Evolutionary conservation across 2,888 invertebrate genomes (phyloP).

Genomic region (Gryllus longicercus): DNA sequence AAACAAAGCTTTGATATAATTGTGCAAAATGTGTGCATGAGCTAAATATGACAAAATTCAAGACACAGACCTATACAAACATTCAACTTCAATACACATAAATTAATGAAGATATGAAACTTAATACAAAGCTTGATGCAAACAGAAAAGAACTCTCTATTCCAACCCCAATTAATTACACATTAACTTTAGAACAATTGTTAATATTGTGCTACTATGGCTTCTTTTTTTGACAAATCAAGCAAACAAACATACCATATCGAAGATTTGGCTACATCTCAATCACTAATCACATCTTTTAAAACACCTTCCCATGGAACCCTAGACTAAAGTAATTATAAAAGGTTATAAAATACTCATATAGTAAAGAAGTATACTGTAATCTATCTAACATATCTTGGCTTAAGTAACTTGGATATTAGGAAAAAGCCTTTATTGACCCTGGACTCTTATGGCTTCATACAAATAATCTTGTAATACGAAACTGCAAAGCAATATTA

Average conservation of each 20-base stretch:
- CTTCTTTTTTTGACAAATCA: not conserved
- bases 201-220: not conserved
- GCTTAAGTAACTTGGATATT: not conserved
- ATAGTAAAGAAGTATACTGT: not conserved
- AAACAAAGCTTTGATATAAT: conserved; percentile 3
- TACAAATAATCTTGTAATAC: not conserved
- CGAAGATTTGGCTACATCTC: not conserved
- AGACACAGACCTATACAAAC: not conserved
- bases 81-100: not conserved
- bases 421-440: not conserved
- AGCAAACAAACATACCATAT: conserved; percentile 9
- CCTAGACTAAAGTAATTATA: not conserved
- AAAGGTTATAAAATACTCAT: conserved; percentile 17
- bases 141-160: not conserved
- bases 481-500: too few species aligned
- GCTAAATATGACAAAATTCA: not conserved
- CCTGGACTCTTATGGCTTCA: not conserved
- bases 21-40: conserved; percentile 1
- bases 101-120: conserved; percentile 4
- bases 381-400: conserved; percentile 5
- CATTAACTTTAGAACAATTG: not conserved
- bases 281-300: not conserved
- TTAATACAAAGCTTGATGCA: not conserved
- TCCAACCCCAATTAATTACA: not conserved
- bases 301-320: not conserved